Conservation (phyloP, 2,888 invertebrate genomes). For the Trichacis sp. region DNA sequence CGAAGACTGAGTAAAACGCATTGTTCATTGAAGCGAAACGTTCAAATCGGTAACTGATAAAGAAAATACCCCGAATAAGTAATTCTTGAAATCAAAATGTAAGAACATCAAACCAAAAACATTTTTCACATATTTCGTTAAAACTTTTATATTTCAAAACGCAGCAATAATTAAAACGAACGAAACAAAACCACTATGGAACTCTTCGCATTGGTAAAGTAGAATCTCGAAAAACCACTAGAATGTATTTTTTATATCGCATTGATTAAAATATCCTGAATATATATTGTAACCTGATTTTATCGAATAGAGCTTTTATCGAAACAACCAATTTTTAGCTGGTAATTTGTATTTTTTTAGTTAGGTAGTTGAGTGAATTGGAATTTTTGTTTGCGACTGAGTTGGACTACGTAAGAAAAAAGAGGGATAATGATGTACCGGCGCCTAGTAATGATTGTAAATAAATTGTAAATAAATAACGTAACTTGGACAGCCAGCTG, state of each 20-base stretch:
- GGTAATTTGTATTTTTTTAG: neutral
- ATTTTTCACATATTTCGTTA: neutral
- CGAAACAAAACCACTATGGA: neutral
- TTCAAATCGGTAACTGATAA: neutral
- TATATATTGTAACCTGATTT: too few species aligned
- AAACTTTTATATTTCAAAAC: neutral
- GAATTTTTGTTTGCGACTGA: slow-evolving; percentile 2
- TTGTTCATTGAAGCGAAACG: neutral
- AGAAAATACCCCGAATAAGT: too few species aligned
- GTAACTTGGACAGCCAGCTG: slow-evolving; percentile 36
- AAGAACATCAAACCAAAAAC: neutral
- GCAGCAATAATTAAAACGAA: neutral
- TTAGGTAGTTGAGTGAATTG: neutral
- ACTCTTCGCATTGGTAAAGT: too few species aligned
- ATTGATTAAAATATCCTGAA: neutral
- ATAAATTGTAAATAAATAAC: slow-evolving; percentile 41
- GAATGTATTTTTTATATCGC: neutral
- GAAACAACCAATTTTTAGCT: too few species aligned
- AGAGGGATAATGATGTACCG: slow-evolving; percentile 15
- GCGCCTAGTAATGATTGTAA: slow-evolving; percentile 37
- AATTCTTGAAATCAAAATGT: neutral
- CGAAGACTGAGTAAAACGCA: slow-evolving; percentile 34
- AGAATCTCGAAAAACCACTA: neutral
- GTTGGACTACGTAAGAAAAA: neutral
- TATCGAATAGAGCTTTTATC: too few species aligned